phyloP scores from a whole-genome alignment of 2,888 invertebrate species.

The Alsophila aescularia region DNA sequence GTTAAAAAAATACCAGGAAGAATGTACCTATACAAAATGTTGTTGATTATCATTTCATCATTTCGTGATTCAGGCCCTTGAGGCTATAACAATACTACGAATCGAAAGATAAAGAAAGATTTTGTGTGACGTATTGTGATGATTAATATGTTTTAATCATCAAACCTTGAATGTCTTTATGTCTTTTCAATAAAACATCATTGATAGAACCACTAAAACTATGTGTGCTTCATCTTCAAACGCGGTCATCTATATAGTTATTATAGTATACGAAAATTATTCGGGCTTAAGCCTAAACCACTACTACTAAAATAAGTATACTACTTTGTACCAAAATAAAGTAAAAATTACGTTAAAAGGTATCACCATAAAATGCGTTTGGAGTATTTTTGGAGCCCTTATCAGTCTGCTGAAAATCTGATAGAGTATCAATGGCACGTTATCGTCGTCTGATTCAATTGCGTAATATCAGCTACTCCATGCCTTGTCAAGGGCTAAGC shows the following conservation, averaged over 20 bases:
- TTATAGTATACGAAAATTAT: too few species aligned
- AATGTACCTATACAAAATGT: constrained; percentile 6
- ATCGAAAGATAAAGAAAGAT: background rate
- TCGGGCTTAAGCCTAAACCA: too few species aligned
- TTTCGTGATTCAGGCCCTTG: constrained; percentile 16
- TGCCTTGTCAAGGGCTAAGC: constrained; percentile 8
- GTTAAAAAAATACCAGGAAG: too few species aligned
- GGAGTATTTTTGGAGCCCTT: background rate
- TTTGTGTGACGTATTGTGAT: background rate
- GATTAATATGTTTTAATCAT: too few species aligned
- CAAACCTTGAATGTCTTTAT: too few species aligned
- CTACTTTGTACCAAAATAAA: too few species aligned
- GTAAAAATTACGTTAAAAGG: too few species aligned
- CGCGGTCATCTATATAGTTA: too few species aligned
- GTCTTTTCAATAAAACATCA: too few species aligned
- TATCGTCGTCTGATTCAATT: constrained; percentile 19
- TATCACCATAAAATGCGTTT: background rate
- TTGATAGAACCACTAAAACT: too few species aligned
- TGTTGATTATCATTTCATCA: constrained; percentile 5
- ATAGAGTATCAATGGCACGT: constrained; percentile 17
- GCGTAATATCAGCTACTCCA: constrained; percentile 8
- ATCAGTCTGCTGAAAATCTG: constrained; percentile 14
- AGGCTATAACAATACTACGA: constrained; percentile 8
- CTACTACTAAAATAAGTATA: too few species aligned
- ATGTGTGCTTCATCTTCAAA: too few species aligned